Conservation (phyloP, 2,113 vertebrate genomes). For the Grantiella picta region DNA sequence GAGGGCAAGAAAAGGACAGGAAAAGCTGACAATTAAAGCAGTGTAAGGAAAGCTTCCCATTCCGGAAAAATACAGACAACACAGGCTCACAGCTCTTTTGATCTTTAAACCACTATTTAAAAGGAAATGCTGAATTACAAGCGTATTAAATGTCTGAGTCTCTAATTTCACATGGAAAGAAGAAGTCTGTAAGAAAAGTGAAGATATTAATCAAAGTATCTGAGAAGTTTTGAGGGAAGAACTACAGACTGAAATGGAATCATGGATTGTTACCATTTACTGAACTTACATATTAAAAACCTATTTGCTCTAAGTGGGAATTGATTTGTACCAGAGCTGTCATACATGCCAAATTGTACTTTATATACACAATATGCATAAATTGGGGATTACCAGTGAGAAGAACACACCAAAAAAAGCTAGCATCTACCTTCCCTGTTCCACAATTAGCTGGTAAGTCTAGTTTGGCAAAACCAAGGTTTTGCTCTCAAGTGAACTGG, state of each 20-base stretch:
- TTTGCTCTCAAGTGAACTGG: not conserved
- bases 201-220: not conserved
- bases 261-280: not conserved
- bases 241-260: not conserved
- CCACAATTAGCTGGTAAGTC: not conserved
- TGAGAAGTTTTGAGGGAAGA: not conserved
- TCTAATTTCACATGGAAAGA: slow-evolving; percentile 20
- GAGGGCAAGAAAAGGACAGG: slow-evolving; percentile 27
- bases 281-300: not conserved
- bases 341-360: not conserved
- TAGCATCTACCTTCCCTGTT: not conserved
- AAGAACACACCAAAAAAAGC: not conserved
- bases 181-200: not conserved
- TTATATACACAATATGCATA: not conserved
- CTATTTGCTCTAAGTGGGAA: not conserved
- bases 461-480: not conserved
- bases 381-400: not conserved
- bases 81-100: not conserved
- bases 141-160: not conserved
- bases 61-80: not conserved
- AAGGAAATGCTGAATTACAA: slow-evolving; percentile 39
- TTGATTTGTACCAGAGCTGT: not conserved
- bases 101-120: slow-evolving; percentile 18
- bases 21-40: not conserved
- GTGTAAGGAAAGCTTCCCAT: not conserved